Conservation (phyloP, 2,113 vertebrate species). For the Tamias sibiricus region DNA sequence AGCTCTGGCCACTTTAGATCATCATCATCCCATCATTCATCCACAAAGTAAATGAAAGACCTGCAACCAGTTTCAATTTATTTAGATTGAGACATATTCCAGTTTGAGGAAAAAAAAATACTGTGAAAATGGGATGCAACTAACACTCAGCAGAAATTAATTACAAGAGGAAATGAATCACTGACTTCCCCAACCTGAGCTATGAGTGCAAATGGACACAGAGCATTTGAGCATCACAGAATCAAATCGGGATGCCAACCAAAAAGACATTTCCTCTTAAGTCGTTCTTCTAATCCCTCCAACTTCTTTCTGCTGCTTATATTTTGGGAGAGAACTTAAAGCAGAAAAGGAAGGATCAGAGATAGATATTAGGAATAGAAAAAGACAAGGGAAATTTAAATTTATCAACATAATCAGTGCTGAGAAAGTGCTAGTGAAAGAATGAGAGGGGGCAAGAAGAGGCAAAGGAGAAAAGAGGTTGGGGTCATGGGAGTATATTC, state of each 20-base stretch:
- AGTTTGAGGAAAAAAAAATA: neutral
- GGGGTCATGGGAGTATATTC: neutral
- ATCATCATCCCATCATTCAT: neutral
- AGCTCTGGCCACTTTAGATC: neutral
- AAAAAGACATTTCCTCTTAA: neutral
- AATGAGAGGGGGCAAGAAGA: neutral
- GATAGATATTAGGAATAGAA: neutral
- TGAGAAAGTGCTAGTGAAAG: neutral
- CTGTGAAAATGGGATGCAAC: neutral
- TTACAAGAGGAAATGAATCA: neutral
- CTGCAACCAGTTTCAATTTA: neutral
- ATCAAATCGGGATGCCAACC: neutral
- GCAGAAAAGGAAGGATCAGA: neutral
- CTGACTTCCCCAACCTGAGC: neutral
- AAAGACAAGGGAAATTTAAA: constrained; percentile 4
- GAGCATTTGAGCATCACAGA: neutral
- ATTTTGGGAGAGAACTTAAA: constrained; percentile 20
- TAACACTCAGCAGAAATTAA: constrained; percentile 6
- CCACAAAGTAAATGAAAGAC: neutral
- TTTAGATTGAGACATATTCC: neutral
- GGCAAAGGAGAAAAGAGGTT: neutral
- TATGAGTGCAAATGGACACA: neutral
- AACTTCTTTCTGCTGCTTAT: neutral
- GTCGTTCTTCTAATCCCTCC: neutral
- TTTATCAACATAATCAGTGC: neutral